Conservation (phyloP, 2,888 invertebrate species). For the Eulithis prunata region DNA sequence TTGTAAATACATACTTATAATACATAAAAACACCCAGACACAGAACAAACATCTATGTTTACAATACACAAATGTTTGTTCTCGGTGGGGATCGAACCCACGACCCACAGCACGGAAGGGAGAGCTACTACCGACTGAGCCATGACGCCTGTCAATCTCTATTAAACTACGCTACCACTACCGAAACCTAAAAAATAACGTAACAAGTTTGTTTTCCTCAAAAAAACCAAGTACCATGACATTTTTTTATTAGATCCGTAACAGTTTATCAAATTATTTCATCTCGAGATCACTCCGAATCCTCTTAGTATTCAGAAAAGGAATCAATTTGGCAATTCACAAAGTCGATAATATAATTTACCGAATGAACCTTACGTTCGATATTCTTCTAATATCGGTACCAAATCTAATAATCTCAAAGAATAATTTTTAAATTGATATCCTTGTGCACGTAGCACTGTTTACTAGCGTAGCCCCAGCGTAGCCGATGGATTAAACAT, state of each 20-base stretch:
- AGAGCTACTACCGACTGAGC: no score
- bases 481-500: no score
- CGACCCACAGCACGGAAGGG: no score
- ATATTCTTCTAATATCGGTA: slow-evolving; percentile 48
- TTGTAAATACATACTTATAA: no score
- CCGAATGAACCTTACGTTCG: slow-evolving; percentile 16
- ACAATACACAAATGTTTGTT: no score
- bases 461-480: neutral
- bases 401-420: slow-evolving; percentile 56
- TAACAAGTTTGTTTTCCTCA: no score
- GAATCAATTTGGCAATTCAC: slow-evolving; percentile 38
- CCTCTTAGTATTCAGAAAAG: slow-evolving; percentile 31
- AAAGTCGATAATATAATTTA: slow-evolving; percentile 38
- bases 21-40: no score
- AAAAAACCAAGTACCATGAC: neutral
- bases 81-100: no score
- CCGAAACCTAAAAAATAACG: no score
- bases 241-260: slow-evolving; percentile 5
- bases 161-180: no score
- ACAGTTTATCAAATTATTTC: slow-evolving; percentile 24
- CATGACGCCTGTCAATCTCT: no score
- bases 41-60: no score
- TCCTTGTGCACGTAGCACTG: slow-evolving; percentile 7
- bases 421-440: slow-evolving; percentile 45
- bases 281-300: slow-evolving; percentile 21